phyloP scores from a whole-genome alignment of 2,888 invertebrate genomes.

The Junonia oenone region DNA sequence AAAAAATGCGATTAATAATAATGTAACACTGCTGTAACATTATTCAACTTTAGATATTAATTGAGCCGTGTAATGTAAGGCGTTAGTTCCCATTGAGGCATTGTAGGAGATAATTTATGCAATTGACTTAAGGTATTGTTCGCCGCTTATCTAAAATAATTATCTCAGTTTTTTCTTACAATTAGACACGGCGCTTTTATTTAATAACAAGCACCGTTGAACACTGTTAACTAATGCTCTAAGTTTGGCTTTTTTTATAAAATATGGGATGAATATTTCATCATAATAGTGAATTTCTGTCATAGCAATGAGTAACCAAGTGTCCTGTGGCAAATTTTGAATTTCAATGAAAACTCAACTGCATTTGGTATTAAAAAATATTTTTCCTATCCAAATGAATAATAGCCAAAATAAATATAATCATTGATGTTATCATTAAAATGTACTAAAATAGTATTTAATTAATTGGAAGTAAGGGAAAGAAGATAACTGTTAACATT shows the following conservation, averaged over 20 bases:
- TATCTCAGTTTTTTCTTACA: background rate
- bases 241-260: no score
- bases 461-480: no score
- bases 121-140: conserved; percentile 2
- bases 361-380: no score
- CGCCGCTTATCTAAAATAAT: background rate
- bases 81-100: background rate
- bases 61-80: background rate
- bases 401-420: no score
- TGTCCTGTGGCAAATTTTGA: no score
- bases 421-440: no score
- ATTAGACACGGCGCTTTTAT: background rate
- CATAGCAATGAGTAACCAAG: no score
- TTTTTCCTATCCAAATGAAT: no score
- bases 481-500: background rate
- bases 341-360: no score
- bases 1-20: background rate
- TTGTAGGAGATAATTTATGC: background rate
- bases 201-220: background rate
- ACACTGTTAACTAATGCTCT: background rate
- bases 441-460: no score
- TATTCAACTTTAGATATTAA: background rate
- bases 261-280: no score
- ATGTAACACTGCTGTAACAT: background rate
- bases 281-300: no score